Evolutionary conservation across 2,888 invertebrate genomes (phyloP), one percentile per base, ranked within the genome.

Genomic region (Epicampocera succincta): DNA sequence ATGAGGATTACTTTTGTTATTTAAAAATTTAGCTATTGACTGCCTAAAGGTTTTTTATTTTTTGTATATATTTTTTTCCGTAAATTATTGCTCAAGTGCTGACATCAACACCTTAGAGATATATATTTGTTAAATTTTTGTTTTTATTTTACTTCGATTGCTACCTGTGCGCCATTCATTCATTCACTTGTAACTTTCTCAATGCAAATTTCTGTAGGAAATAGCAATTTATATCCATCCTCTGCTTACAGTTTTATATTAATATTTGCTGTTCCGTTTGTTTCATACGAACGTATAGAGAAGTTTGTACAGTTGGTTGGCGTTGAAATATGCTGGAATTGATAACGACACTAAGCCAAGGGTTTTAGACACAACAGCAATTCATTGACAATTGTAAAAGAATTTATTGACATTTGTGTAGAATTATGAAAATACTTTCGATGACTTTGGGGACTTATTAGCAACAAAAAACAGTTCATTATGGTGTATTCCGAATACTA

Each of bases 141-240:
- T 46, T 56, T 46, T 42, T 50, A 17, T 60, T 21, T 11, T 19
- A 40, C 60, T 40, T 17, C n/a, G 2, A 29, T 44, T 65, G 3
- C 5, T 38, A 33, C 17, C 17, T 29, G n/a, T 29, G 42, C 8
- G 61, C 29, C 25, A 5, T 25, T 25, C 12, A 42, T 38, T 19
- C 29, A 9, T 52, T 44, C 33, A 9, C 8, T 25, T 8, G 46
- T 48, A 6, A 21, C 11, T 50, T n/a, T 46, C 12, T 19, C 25
- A 63, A 44, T 25, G 40, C 44, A 54, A 46, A 48, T 48, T 17
- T 48, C 65, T 65, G 3, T n/a, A 42, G 65, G 48, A 66, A 74
- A 74, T 74, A 66, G 46, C 56, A 66, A 66, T 74, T 50, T 65
- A 74, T 66, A 58, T 74, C 48, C 63, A 74, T 69, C 54, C 63